Percentiles rank a stretch among this genome's conserved stretches.
These are phyloP conservation scores for Dendronephthya gigantea DNA, from an alignment of 64 coral and sea anemone species.

Conservation along the genomic window DNA sequence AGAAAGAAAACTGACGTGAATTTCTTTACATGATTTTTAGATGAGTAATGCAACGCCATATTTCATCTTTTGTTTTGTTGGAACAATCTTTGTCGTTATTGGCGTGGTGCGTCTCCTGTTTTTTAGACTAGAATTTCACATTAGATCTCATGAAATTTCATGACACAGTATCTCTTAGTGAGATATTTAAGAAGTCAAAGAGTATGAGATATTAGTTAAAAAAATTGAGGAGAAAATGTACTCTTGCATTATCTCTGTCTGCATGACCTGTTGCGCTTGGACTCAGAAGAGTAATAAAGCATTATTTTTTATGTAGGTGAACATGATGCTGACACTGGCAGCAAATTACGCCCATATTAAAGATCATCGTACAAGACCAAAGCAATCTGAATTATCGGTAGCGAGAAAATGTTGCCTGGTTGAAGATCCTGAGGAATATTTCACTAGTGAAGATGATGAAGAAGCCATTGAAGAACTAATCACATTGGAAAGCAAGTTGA, in stretches of 20 bases:
- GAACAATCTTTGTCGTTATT: constrained; percentile 75
- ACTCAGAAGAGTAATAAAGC: too few species aligned
- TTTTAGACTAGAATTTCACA: too few species aligned
- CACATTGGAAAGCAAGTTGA: neutral
- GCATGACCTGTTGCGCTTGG: too few species aligned
- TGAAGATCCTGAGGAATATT: constrained; percentile 72
- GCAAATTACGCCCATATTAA: constrained; percentile 71
- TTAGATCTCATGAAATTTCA: neutral
- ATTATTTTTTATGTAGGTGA: constrained; percentile 52
- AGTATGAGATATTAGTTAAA: too few species aligned
- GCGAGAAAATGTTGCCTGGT: constrained; percentile 66
- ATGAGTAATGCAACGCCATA: constrained; percentile 83
- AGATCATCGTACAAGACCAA: constrained; percentile 44
- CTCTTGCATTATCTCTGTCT: neutral
- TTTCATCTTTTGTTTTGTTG: constrained; percentile 66
- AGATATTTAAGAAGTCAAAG: too few species aligned
- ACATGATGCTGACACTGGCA: constrained; percentile 69
- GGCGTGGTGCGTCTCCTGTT: constrained; percentile 62
- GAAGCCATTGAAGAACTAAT: neutral
- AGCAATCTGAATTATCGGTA: constrained; percentile 66
- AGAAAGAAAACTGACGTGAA: too few species aligned
- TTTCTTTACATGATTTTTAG: constrained; percentile 20
- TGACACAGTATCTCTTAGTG: too few species aligned
- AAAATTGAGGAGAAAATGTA: too few species aligned
- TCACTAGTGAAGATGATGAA: constrained; percentile 52